A percentile compares a stretch with the other conserved stretches of the same genome.
Conservation (phyloP, 2,113 vertebrate species). For the Amphiprion percula region DNA sequence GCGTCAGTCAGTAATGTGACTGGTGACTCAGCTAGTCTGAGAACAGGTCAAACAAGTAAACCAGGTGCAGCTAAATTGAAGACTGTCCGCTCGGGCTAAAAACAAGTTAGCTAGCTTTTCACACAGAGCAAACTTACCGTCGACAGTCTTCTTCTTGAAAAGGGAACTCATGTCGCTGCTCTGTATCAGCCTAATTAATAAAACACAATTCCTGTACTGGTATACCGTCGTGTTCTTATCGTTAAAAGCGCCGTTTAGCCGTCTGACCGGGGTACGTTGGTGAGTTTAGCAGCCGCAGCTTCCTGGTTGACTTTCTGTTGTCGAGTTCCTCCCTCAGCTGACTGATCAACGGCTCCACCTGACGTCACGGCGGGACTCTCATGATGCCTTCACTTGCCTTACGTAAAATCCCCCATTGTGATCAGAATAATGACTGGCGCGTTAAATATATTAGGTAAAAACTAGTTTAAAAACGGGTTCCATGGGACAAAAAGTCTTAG, state of each 20-base stretch:
- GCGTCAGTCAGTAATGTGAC: neutral
- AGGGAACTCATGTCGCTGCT: slow-evolving; percentile 88
- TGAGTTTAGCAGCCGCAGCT: slow-evolving; percentile 49
- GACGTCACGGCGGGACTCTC: slow-evolving; percentile 72
- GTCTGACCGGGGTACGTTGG: slow-evolving; percentile 19
- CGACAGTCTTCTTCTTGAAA: slow-evolving; percentile 97
- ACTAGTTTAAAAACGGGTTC: neutral
- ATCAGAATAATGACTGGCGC: neutral
- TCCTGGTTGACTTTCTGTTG: slow-evolving; percentile 76
- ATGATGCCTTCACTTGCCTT: slow-evolving; percentile 40
- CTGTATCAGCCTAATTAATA: slow-evolving; percentile 5
- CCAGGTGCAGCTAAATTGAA: neutral
- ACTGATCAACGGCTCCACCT: slow-evolving; percentile 49
- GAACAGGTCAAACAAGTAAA: slow-evolving; percentile 72
- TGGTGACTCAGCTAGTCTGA: slow-evolving; percentile 25
- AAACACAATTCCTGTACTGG: slow-evolving; percentile 1
- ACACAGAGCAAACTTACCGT: slow-evolving; percentile 88
- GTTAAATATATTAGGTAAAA: neutral
- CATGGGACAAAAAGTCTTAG: neutral
- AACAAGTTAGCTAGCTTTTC: slow-evolving; percentile 74
- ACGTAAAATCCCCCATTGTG: neutral
- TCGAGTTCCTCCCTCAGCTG: slow-evolving; percentile 73
- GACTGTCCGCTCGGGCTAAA: slow-evolving; percentile 41
- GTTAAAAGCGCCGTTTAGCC: slow-evolving; percentile 18
- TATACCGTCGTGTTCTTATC: neutral